phyloP scores from a whole-genome alignment of 2,797 vertebrate species.

The Hypotaenidia okinawae region DNA sequence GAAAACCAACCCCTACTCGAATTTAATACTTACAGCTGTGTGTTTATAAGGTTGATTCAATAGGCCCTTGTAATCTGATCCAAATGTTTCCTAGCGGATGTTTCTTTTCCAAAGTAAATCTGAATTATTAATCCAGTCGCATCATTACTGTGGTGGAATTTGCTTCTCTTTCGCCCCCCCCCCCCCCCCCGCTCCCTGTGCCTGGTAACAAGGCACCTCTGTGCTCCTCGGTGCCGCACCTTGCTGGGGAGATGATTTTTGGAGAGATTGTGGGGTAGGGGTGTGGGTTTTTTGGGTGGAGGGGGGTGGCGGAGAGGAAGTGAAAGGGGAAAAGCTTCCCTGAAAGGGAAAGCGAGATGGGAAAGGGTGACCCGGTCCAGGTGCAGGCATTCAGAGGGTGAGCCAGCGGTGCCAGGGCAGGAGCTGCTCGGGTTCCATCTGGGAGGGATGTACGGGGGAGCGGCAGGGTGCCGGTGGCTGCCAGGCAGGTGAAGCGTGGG shows the following conservation, averaged over 20 bases:
- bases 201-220: constrained; percentile 78
- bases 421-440: background rate
- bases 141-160: constrained; percentile 82
- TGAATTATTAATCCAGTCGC: constrained; percentile 84
- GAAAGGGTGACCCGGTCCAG: background rate
- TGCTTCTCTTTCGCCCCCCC: constrained; percentile 45
- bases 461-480: background rate
- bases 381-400: background rate
- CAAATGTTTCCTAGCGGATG: constrained; percentile 84
- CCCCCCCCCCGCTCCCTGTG: background rate
- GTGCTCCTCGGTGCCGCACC: constrained; percentile 61
- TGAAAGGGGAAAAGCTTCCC: background rate
- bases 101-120: constrained; percentile 85
- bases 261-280: background rate
- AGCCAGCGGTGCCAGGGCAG: background rate
- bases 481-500: constrained; percentile 7
- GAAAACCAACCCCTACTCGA: constrained; percentile 47
- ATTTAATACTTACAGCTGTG: constrained; percentile 81
- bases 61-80: constrained; percentile 81
- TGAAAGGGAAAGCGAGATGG: background rate
- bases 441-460: background rate
- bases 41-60: constrained; percentile 80
- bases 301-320: background rate
- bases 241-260: constrained; percentile 42
- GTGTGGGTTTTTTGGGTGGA: background rate